phyloP scores from a whole-genome alignment of 2,888 invertebrate genomes.

The Falcaria lacertinaria region DNA sequence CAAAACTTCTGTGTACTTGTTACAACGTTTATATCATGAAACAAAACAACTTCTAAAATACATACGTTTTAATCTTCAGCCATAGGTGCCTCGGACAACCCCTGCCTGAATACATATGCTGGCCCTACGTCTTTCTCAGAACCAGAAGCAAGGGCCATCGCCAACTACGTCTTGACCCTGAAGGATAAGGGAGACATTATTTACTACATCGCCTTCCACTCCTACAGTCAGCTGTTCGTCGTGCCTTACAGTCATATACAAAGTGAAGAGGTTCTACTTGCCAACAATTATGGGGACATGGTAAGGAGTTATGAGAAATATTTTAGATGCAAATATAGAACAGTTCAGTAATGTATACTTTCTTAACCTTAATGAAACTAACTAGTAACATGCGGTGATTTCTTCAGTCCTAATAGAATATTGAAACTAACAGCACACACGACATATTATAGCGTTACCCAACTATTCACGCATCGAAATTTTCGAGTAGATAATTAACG shows the following conservation, averaged over 20 bases:
- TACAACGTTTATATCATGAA: too few species aligned
- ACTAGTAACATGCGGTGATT: too few species aligned
- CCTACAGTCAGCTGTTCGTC: conserved; percentile 75
- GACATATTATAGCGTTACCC: too few species aligned
- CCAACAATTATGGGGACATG: conserved; percentile 58
- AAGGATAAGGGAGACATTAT: conserved; percentile 39
- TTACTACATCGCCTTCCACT: conserved; percentile 78
- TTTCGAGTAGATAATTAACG: too few species aligned
- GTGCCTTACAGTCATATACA: conserved; percentile 69
- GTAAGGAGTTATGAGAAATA: conserved; percentile 29
- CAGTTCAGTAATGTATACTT: too few species aligned
- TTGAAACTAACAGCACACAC: too few species aligned
- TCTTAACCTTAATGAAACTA: too few species aligned
- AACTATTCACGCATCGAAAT: too few species aligned
- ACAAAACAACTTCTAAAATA: too few species aligned
- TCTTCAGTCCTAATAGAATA: too few species aligned
- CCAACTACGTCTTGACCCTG: conserved; percentile 45
- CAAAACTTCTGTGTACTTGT: too few species aligned
- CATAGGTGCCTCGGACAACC: conserved; percentile 53
- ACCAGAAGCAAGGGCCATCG: conserved; percentile 67
- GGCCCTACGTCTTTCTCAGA: conserved; percentile 77
- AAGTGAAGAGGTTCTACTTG: conserved; percentile 21
- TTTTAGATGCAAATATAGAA: too few species aligned
- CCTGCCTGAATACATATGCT: conserved; percentile 74
- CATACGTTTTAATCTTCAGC: conserved; percentile 32